Percentiles rank a stretch among this genome's conserved stretches.
Evolutionary conservation across 2,888 invertebrate species (phyloP).

Genomic region (Metallyticus violacea): DNA sequence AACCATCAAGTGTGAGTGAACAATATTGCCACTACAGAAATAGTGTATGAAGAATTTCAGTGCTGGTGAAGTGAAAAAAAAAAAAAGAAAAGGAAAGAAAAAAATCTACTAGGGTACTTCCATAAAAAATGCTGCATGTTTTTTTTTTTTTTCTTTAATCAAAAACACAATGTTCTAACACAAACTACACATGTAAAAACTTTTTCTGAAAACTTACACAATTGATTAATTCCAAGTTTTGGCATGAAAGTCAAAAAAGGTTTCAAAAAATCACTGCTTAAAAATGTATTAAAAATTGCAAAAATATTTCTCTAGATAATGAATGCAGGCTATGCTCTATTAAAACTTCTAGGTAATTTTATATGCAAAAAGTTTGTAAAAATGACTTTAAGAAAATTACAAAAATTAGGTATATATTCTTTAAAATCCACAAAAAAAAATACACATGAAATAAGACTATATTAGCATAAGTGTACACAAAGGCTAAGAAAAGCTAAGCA

Average conservation of each 20-base stretch:
- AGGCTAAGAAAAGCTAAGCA: not conserved
- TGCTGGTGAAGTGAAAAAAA: conserved; percentile 1
- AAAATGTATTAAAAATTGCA: not conserved
- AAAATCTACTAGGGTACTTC: not conserved
- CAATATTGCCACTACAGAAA: conserved; percentile 9
- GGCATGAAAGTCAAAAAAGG: conserved; percentile 34
- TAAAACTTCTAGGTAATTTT: not conserved
- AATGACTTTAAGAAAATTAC: not conserved
- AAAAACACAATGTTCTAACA: conserved; percentile 8
- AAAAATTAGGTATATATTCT: not conserved
- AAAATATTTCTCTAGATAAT: not conserved
- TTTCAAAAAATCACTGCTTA: conserved; percentile 24
- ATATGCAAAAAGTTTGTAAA: not conserved
- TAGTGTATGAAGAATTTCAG: conserved; percentile 14
- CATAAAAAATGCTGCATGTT: conserved; percentile 16
- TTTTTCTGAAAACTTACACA: conserved; percentile 29
- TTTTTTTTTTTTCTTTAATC: too few relatives aligned
- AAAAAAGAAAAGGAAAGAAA: too few relatives aligned
- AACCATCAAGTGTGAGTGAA: not conserved
- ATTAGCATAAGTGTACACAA: too few relatives aligned
- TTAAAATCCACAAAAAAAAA: not conserved
- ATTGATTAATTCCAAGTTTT: conserved; percentile 31
- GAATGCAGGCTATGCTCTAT: not conserved
- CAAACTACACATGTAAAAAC: conserved; percentile 29
- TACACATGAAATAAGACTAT: not conserved